Evolutionary conservation across 2,797 vertebrate species (phyloP).

Genomic region (Dendrocincla tyrannina): DNA sequence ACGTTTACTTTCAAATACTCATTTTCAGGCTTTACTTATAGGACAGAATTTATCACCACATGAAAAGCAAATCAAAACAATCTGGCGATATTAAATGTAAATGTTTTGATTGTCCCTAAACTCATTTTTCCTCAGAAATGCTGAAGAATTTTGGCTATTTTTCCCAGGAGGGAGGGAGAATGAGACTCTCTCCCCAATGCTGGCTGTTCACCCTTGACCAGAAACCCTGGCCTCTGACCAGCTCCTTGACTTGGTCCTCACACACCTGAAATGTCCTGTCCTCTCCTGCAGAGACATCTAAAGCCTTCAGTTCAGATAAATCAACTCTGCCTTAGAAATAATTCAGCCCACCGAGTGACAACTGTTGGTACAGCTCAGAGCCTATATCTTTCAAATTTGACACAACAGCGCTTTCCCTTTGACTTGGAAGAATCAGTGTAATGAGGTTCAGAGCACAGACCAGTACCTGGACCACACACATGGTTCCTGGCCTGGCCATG

Average conservation of each 20-base stretch:
- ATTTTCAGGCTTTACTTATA: background rate
- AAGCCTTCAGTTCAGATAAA: conserved; percentile 44
- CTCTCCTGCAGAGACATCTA: background rate
- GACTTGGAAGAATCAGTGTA: conserved; percentile 11
- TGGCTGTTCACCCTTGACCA: background rate
- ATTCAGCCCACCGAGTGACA: conserved; percentile 26
- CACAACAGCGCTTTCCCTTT: background rate
- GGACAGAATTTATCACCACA: conserved; percentile 11
- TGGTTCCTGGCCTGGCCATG: background rate
- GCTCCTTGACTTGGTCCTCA: background rate
- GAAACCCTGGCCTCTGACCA: background rate
- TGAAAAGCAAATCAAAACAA: conserved; percentile 26
- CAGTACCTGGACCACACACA: background rate
- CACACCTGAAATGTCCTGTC: background rate
- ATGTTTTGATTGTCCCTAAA: background rate
- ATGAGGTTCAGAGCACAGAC: background rate
- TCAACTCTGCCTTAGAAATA: conserved; percentile 31
- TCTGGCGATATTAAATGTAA: background rate
- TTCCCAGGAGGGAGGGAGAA: background rate
- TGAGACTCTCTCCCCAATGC: background rate
- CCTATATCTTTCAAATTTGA: conserved; percentile 7
- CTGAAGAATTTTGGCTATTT: background rate
- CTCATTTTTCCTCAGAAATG: background rate
- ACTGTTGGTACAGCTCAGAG: background rate
- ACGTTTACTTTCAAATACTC: conserved; percentile 4